Evolutionary conservation across 2,888 invertebrate genomes (phyloP), one percentile per base, ranked within the genome.

Genomic region (Microchrysa polita): DNA sequence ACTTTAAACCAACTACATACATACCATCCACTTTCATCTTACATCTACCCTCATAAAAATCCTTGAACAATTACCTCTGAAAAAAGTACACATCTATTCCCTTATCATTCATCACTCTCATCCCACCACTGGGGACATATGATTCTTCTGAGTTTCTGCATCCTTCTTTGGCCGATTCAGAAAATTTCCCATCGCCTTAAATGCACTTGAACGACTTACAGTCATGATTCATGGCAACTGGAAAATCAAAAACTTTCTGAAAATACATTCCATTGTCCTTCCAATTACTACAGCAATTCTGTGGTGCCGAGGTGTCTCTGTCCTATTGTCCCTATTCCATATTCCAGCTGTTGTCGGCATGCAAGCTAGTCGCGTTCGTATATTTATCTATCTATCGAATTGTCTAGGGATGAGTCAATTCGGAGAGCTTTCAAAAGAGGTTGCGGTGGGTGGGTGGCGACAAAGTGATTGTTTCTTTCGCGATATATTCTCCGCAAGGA

Each of bases 311-410:
- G 14, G 53, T 27, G 53, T 67, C 67, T 67, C 42, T 34, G 53
- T 52, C 67, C 53, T 67, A 53, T 67, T 53, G 67, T 67, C 67
- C 67, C 67, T 52, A 53, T 67, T 67, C 67, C 34, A 67, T 14
- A 16, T 67, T 67, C 53, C 67, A 67, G 34, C 27, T 67, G 18
- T 53, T 34, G 2, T 67, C 53, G 67, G 52, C 67, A 67, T 67
- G n/a, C n/a, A n/a, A n/a, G n/a, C 67, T 52, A 67, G 27, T 34
- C 27, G 27, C 27, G 7, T 34, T 34, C 27, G 27, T 34, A 34
- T 34, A 34, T 34, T 34, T 34, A 7, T 34, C 27, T 67, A 53
- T n/a, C 18, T 16, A 16, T 67, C 67, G 20, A 14, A 27, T 10
- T n/a, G 2, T 2, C 20, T 53, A 7, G 27, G 53, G 18, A 16